Percentiles rank a stretch among this genome's conserved stretches.
These are phyloP conservation scores for Adelges cooleyi DNA, from an alignment of 1,140 invertebrate species.

Conservation along the genomic window DNA sequence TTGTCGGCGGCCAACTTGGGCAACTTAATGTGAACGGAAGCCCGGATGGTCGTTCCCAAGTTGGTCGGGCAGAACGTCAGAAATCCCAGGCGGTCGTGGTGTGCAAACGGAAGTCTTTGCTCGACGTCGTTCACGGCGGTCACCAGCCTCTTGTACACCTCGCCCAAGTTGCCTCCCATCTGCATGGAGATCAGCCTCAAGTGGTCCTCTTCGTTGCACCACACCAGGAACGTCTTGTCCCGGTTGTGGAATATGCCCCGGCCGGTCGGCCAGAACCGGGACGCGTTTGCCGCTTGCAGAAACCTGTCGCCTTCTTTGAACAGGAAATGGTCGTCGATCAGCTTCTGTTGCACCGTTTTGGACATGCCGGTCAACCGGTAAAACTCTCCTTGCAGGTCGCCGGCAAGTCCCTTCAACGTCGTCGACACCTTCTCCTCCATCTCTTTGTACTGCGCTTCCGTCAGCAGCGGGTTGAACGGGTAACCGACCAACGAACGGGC, in stretches of 20 bases:
- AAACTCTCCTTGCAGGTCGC: slow-evolving; percentile 84
- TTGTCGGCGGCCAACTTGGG: slow-evolving; percentile 87
- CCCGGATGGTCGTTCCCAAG: slow-evolving; percentile 92
- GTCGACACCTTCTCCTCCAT: slow-evolving; percentile 80
- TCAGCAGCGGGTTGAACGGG: slow-evolving; percentile 91
- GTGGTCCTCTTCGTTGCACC: slow-evolving; percentile 98
- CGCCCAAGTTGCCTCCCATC: slow-evolving; percentile 83
- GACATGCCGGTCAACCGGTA: slow-evolving; percentile 90
- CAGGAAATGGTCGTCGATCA: slow-evolving; percentile 94
- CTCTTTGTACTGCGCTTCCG: slow-evolving; percentile 87
- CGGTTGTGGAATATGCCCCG: slow-evolving; percentile 96
- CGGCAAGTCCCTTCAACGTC: slow-evolving; percentile 65
- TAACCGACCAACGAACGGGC: slow-evolving; percentile 85
- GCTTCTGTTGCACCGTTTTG: slow-evolving; percentile 84
- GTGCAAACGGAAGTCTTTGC: slow-evolving; percentile 80
- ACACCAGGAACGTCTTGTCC: slow-evolving; percentile 91
- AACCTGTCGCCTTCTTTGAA: slow-evolving; percentile 92
- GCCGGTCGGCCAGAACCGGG: slow-evolving; percentile 89
- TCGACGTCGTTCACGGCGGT: slow-evolving; percentile 86
- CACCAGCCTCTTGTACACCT: slow-evolving; percentile 78
- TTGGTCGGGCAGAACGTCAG: slow-evolving; percentile 98
- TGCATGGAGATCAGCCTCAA: slow-evolving; percentile 97
- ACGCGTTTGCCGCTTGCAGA: slow-evolving; percentile 72
- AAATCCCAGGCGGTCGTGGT: slow-evolving; percentile 86
- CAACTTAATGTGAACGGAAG: slow-evolving; percentile 94